phyloP scores from a whole-genome alignment of 2,797 vertebrate genomes.

The Amphiprion clarkii region DNA sequence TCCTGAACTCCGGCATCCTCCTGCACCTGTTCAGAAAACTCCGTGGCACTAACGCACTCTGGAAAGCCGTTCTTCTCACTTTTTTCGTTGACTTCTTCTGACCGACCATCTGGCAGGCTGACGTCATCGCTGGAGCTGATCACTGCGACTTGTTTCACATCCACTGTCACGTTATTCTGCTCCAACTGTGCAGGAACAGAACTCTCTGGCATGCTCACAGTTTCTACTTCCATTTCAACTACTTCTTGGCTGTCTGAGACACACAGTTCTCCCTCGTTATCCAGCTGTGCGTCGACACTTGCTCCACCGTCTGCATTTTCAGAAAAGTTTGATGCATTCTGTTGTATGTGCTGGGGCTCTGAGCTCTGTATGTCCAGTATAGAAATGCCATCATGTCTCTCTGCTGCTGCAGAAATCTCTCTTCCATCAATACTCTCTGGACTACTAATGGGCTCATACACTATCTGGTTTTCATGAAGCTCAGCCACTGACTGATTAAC shows the following conservation, averaged over 20 bases:
- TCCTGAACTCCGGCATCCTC: slow-evolving; percentile 36
- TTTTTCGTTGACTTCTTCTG: slow-evolving; percentile 27
- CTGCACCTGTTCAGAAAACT: slow-evolving; percentile 50
- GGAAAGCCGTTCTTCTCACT: slow-evolving; percentile 32
- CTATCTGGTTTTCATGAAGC: slow-evolving; percentile 65
- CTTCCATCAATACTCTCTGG: slow-evolving; percentile 73
- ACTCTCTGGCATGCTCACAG: slow-evolving; percentile 24
- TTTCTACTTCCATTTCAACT: slow-evolving; percentile 54
- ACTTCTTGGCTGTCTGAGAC: slow-evolving; percentile 44
- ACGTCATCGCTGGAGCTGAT: slow-evolving; percentile 63
- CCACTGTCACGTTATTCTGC: slow-evolving; percentile 28
- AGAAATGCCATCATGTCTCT: slow-evolving; percentile 48
- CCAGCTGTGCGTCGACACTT: slow-evolving; percentile 15
- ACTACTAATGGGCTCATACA: slow-evolving; percentile 82
- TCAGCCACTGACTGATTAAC: slow-evolving; percentile 45
- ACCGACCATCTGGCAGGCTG: slow-evolving; percentile 44
- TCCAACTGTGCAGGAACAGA: slow-evolving; percentile 44
- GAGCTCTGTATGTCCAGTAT: slow-evolving; percentile 56
- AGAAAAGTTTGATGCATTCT: slow-evolving; percentile 4
- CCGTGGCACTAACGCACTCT: slow-evolving; percentile 33
- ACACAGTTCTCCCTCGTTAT: slow-evolving; percentile 31
- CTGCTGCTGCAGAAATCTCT: slow-evolving; percentile 43
- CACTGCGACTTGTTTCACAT: slow-evolving; percentile 57
- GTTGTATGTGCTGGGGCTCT: slow-evolving; percentile 39
- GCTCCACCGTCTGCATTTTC: slow-evolving; percentile 34